Base-by-base conservation (phyloP, 2,888 invertebrate species). In the Lobophora halterata region DNA sequence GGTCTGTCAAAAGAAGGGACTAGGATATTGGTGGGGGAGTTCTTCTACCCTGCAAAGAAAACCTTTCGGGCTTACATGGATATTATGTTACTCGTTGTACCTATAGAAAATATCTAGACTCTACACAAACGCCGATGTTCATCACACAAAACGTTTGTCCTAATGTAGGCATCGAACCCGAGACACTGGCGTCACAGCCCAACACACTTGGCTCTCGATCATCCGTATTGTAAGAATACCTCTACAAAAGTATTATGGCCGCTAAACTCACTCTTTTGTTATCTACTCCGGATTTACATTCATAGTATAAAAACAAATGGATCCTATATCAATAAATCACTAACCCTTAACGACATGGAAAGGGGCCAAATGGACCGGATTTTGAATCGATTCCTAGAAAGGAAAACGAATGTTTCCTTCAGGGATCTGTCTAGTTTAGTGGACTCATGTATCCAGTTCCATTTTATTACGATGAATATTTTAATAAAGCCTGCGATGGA, bases 301-400 rank as follows among this genome's bases (percentile, higher is more conserved):
- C 46, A 49, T 53, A 53, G 48, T 48, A 50, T 38, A 52, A 54
- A 54, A 54, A 58, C 52, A 58, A 52, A 61, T 52, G 55, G 55
- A 37, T 49, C 52, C 55, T 54, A 59, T 61, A 58, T 55, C 57
- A 49, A 57, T 61, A 61, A 61, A 61, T 61, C 58, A 56, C 50
- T 55, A 46, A 52, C 50, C 54, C 53, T 48, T 58, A 61, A 61
- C 59, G 57, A 61, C 58, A 49, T 53, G 50, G 50, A 50, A 38
- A 50, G 50, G 51, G 49, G 53, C 58, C 55, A 49, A 55, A 55
- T 55, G 53, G 53, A 50, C 48, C 48, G 54, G 54, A 50, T 52
- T 55, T 57, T 55, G 56, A 56, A 60, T 58, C 56, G 56, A 50
- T 55, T 52, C 47, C 48, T 53, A 39, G 38, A 50, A 48, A 42